A percentile compares a stretch with the other conserved stretches of the same genome.
phyloP scores from a whole-genome alignment of 2,888 invertebrate genomes.

The Trisateles emortualis region DNA sequence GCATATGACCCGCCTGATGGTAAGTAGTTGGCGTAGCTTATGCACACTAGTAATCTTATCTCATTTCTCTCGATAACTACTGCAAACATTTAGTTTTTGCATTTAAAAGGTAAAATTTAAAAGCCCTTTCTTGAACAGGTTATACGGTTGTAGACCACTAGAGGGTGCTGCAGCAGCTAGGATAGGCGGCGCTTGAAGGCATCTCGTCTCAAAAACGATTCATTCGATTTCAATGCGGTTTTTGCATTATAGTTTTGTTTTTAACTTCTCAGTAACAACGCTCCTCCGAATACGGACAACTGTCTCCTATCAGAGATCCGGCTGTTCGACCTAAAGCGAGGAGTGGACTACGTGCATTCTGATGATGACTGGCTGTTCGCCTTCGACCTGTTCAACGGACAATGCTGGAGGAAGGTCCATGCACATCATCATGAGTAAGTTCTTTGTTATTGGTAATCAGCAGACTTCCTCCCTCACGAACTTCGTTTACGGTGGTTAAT shows the following conservation, averaged over 20 bases:
- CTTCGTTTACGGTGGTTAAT: too few relatives aligned
- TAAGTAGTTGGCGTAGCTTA: too few relatives aligned
- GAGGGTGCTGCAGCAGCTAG: too few relatives aligned
- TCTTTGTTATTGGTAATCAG: background rate
- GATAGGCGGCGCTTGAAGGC: too few relatives aligned
- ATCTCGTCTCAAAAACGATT: background rate
- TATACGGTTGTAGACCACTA: too few relatives aligned
- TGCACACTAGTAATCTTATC: too few relatives aligned
- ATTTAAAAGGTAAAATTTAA: too few relatives aligned
- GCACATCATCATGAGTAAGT: constrained; percentile 70
- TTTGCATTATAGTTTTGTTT: background rate
- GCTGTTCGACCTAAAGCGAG: constrained; percentile 90
- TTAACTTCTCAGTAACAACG: constrained; percentile 61
- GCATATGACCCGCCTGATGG: too few relatives aligned
- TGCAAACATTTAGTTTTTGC: too few relatives aligned
- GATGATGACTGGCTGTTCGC: constrained; percentile 90
- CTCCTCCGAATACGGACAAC: constrained; percentile 82
- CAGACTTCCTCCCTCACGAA: too few relatives aligned
- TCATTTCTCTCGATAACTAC: too few relatives aligned
- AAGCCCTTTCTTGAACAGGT: too few relatives aligned
- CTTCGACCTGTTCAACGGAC: constrained; percentile 92
- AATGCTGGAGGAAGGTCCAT: constrained; percentile 85
- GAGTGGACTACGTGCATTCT: constrained; percentile 91
- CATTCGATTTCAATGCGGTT: background rate
- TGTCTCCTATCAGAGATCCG: constrained; percentile 93